Conservation (phyloP, 2,888 invertebrate genomes). For the Liposcelis brunnea region DNA sequence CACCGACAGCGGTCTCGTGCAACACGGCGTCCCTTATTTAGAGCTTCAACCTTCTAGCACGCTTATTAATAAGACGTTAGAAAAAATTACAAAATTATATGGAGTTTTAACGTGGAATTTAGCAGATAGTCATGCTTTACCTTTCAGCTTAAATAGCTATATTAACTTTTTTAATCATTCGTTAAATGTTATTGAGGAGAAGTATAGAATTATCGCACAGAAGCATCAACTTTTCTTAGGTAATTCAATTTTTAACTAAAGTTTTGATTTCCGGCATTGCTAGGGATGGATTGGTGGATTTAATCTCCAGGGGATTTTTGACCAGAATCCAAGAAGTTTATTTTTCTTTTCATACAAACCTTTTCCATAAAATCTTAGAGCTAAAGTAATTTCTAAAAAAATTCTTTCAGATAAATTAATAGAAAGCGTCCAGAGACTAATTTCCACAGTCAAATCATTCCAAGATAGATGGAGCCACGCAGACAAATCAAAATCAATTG, state of each 20-base stretch:
- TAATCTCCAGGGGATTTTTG: too few relatives aligned
- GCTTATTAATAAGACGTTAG: neutral
- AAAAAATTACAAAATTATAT: neutral
- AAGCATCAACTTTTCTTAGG: neutral
- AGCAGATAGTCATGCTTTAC: constrained; percentile 2
- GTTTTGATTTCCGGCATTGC: too few relatives aligned
- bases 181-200: neutral
- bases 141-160: neutral
- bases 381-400: neutral
- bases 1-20: neutral
- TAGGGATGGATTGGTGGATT: too few relatives aligned
- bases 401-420: neutral
- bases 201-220: neutral
- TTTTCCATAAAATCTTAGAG: too few relatives aligned
- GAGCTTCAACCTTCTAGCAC: neutral
- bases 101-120: neutral
- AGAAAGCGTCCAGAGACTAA: neutral
- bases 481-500: neutral
- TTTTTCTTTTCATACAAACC: neutral
- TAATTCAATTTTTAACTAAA: too few relatives aligned
- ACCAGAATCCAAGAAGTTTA: too few relatives aligned
- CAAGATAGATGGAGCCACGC: neutral
- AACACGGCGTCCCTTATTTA: neutral
- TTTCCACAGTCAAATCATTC: neutral
- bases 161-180: neutral